Base-by-base conservation (phyloP, 2,113 vertebrate species). In the Neogobius melanostomus region DNA sequence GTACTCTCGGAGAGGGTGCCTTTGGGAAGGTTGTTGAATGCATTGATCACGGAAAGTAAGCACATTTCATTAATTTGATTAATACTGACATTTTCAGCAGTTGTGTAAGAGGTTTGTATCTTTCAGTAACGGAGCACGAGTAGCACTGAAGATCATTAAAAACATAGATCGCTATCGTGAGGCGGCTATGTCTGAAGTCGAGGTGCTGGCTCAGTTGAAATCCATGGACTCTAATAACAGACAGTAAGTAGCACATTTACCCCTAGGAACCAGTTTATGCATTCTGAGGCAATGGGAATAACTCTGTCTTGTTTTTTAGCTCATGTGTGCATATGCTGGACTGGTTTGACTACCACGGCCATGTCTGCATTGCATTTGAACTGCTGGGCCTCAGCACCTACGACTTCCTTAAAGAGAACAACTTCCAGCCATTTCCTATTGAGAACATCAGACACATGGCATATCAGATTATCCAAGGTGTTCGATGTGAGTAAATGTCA, bases 111-210 rank as follows among this genome's bases (percentile, higher is more conserved):
- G 7, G 49, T 59, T 44, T 71, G 10, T 47, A 11, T 43, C 0
- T 75, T 89, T 80, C 73, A 91, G 90, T 91, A 90, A 91, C 78
- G 91, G 93, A 85, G 90, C 93, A 82, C 94, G 93, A 67, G 90
- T 99, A 64, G 97, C 97, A 82, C 92, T 99, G 93, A 99, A 99
- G 96, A 98, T 99, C 64, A 96, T 99, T 89, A 99, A 99, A 96
- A 99, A 97, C 89, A 94, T 98, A 88, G 95, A 95, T 85, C 95
- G 95, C 85, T 99, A 98, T 89, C 94, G 95, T 52, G 97, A 99
- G 77, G 97, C 96, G 70, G 97, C 97, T 56, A 91, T 94, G 86
- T 97, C 96, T 85, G 97, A 99, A 93, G 95, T 99, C 84, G 94
- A 97, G 84, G 96, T 98, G 63, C 91, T 99, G 80, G 94, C 96